phyloP scores from a whole-genome alignment of 2,113 vertebrate species.

The western clawed frog (Xenopus tropicalis) region UCB_Xtro_10.0 CM004443.2:83225001-83225500 shows the following conservation, averaged over 20 bases:
- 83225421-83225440: too few relatives aligned
- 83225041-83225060: conserved; percentile 43
- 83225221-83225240: conserved; percentile 27
- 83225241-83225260: neutral
- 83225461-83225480: too few relatives aligned
- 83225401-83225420: too few relatives aligned
- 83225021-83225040: conserved; percentile 6
- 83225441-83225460: too few relatives aligned
- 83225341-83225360: too few relatives aligned
- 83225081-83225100: conserved; percentile 31
- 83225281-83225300: too few relatives aligned
- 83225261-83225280: neutral
- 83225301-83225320: too few relatives aligned
- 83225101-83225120: conserved; percentile 41
- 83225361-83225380: too few relatives aligned
- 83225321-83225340: too few relatives aligned
- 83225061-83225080: conserved; percentile 34
- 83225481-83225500: too few relatives aligned
- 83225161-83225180: conserved; percentile 42
- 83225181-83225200: neutral
- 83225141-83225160: conserved; percentile 48
- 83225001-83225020: conserved; percentile 37
- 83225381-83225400: too few relatives aligned
- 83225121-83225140: conserved; percentile 44
- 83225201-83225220: conserved; percentile 15